These are phyloP conservation scores for Scleropages formosus DNA, from an alignment of 2,797 vertebrate genomes.

Conservation along the genomic window DNA sequence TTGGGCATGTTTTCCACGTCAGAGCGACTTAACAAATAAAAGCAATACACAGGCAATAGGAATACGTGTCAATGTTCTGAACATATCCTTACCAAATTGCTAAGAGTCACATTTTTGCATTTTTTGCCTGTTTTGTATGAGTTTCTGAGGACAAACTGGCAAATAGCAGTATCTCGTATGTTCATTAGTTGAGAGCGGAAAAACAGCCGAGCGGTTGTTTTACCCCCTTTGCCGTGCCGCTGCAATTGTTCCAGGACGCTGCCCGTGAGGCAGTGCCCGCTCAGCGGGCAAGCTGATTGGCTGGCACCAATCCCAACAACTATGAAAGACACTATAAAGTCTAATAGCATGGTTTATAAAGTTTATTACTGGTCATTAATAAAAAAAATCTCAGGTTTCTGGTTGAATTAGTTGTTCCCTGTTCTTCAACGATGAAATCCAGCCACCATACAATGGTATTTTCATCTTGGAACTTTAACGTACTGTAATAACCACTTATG, in stretches of 20 bases:
- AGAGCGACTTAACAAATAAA: too few species aligned
- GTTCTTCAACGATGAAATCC: conserved; percentile 55
- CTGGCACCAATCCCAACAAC: conserved; percentile 63
- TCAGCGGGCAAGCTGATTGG: conserved; percentile 64
- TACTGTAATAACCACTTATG: conserved; percentile 57
- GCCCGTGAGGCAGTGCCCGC: conserved; percentile 69
- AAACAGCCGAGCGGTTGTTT: conserved; percentile 60
- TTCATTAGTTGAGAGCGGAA: conserved; percentile 66
- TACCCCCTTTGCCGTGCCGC: conserved; percentile 60
- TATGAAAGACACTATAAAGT: conserved; percentile 75
- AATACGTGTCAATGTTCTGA: conserved; percentile 42
- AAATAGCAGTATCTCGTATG: conserved; percentile 66
- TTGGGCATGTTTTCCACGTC: too few species aligned
- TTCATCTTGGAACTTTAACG: conserved; percentile 43
- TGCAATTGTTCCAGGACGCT: conserved; percentile 65
- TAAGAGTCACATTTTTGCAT: conserved; percentile 49
- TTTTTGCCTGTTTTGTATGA: conserved; percentile 50
- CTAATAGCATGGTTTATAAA: conserved; percentile 74
- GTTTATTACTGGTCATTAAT: conserved; percentile 73
- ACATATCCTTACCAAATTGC: conserved; percentile 50
- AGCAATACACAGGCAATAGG: too few species aligned
- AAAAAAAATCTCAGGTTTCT: conserved; percentile 59
- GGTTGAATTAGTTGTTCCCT: conserved; percentile 63
- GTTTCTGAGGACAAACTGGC: conserved; percentile 63
- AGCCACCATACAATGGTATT: conserved; percentile 53